Base-by-base conservation (phyloP, 2,888 invertebrate genomes). In the Ophonus ardosiacus region DNA sequence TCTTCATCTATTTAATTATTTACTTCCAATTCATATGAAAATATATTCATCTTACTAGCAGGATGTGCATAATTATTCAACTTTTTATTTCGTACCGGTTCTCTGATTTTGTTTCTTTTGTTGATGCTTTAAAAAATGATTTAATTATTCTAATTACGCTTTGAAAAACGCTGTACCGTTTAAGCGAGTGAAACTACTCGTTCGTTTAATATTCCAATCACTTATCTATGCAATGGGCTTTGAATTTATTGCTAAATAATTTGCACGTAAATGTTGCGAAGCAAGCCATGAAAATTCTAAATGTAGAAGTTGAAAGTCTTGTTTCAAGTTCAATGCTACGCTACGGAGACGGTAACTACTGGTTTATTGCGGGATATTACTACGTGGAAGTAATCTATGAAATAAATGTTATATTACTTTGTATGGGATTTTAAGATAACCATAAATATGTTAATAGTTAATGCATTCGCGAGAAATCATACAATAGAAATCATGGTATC, bases 291-390 rank as follows among this genome's bases (percentile, higher is more conserved):
- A 18, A 15, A 63, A 63, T 63, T 6, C 59, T 18, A 6, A 24
- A 21, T 5, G 15, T 38, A 31, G 8, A 51, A 51, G 43, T 51
- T 51, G 43, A 51, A 51, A 51, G 31, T n/a, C 68, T 68, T 68
- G 68, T 68, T 63, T 68, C 15, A 68, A 43, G 71, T 74, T 74
- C 71, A 74, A 43, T 74, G 71, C 71, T 74, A 74, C 71, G 43
- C 18, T 10, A 51, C 43, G 2, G 13, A 43, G 10, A 21, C 71
- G 5, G 31, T 74, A 4, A 43, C 71, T 74, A 74, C 68, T 68
- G 31, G 31, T 24, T 59, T 68, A 38, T 38, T 68, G 31, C n/a
- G n/a, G 24, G n/a, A 15, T 38, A 68, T 38, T 68, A 68, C 71
- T 74, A 74, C 71, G 40, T 18, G 71, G 71, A 43, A 68, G 40